Conservation (phyloP, 2,888 invertebrate genomes). For the Stomorhina lunata region DNA sequence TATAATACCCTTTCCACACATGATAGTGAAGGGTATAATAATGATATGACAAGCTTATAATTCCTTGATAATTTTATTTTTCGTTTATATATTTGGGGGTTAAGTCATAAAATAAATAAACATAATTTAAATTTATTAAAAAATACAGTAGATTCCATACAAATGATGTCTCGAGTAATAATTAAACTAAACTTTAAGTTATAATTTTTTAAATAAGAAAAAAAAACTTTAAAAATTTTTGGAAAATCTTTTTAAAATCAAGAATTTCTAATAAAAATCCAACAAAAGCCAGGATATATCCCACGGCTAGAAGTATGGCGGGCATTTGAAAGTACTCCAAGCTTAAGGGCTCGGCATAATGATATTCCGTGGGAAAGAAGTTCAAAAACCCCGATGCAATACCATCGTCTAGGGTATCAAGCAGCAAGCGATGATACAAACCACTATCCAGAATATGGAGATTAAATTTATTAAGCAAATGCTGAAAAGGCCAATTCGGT, state of each 20-base stretch:
- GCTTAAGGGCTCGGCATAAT: constrained; percentile 11
- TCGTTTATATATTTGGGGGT: too few relatives aligned
- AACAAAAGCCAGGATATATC: neutral
- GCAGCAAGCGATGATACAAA: neutral
- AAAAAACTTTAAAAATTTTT: too few relatives aligned
- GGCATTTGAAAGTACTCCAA: constrained; percentile 42
- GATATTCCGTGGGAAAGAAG: constrained; percentile 33
- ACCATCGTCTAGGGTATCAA: constrained; percentile 46
- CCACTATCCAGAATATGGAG: constrained; percentile 35
- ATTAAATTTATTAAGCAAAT: constrained; percentile 28
- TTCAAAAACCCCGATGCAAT: constrained; percentile 29
- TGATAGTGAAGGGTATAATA: too few relatives aligned
- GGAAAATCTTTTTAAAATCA: neutral
- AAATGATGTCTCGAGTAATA: too few relatives aligned
- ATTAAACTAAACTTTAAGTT: too few relatives aligned
- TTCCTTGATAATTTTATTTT: too few relatives aligned
- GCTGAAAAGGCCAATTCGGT: constrained; percentile 63
- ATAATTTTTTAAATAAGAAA: too few relatives aligned
- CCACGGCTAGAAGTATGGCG: neutral
- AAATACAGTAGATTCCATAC: too few relatives aligned
- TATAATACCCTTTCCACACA: too few relatives aligned
- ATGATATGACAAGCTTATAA: too few relatives aligned
- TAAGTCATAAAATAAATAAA: too few relatives aligned
- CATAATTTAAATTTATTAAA: too few relatives aligned
- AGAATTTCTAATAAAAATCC: constrained; percentile 18